Base-by-base conservation (phyloP, 1,140 invertebrate species). In the Steinernema khuongi region DNA sequence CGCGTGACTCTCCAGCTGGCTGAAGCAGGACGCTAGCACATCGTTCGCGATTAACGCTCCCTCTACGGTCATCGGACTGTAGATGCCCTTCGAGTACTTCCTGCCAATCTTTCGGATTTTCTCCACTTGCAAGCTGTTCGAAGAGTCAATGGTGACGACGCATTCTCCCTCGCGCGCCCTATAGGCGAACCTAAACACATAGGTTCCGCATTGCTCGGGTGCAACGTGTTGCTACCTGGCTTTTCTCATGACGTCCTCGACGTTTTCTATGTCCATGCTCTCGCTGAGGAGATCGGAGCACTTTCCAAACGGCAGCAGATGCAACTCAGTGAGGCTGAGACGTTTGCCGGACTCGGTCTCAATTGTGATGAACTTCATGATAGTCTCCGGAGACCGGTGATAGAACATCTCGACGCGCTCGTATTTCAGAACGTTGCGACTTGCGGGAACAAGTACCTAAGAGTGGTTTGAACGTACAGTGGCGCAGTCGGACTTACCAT, bases 11-110 rank as follows among this genome's bases (percentile, higher is more conserved):
- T 91, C 89, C 17, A 97, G 88, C 11, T 94, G 87, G 0, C 94
- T 94, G 87, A 97, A 98, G 85, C 94, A 97, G 0, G 94, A 97
- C 0, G 92, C 92, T 0, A 94, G 88, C 0, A 95, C 90, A 74
- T 91, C 91, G 85, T 98, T 91, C 0, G 97, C 92, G 26, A 98
- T 88, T 7, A 98, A 87, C 29, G 91, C 96, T 0, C 96, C 95
- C 7, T 89, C 89, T n/a, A 85, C 85, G 0, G 96, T 98, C 14
- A 97, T 87, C 0, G 95, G 95, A 0, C 95, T 94, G 81, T 89
- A 94, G 0, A 94, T 90, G 7, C 95, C 95, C 26, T 86, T 86
- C 22, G 88, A 87, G 0, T 88, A 84, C 11, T 90, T 66, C 67
- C 76, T 22, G 26, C 71, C 68, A 1, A 78, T 43, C 77, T 75